Evolutionary conservation across 64 coral and sea anemone genomes (phyloP).

Genomic region (Montipora foliosa): DNA sequence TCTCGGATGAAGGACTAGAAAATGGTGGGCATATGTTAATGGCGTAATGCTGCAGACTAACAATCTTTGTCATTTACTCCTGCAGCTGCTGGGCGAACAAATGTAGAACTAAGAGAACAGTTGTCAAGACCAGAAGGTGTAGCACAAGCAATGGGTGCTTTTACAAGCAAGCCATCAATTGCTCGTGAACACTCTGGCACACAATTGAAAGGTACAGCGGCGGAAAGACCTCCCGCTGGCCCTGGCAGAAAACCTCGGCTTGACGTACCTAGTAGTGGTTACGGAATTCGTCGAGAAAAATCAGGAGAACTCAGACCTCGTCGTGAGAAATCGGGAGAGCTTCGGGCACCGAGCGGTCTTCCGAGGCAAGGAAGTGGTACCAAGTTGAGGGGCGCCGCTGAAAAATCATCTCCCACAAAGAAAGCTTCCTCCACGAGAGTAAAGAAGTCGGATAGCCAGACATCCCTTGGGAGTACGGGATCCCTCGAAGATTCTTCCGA

Average conservation of each 20-base stretch:
- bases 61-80: neutral
- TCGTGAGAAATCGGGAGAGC: slow-evolving; percentile 59
- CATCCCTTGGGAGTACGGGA: slow-evolving; percentile 82
- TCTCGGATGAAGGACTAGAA: no score
- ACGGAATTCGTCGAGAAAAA: slow-evolving; percentile 86
- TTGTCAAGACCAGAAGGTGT: slow-evolving; percentile 29
- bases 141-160: slow-evolving; percentile 58
- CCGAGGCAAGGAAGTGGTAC: slow-evolving; percentile 69
- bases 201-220: neutral
- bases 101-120: slow-evolving; percentile 75
- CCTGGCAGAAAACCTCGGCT: slow-evolving; percentile 63
- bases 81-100: slow-evolving; percentile 77
- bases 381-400: slow-evolving; percentile 63
- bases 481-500: slow-evolving; percentile 55
- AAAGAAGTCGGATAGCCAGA: slow-evolving; percentile 74
- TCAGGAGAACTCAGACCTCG: slow-evolving; percentile 74
- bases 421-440: slow-evolving; percentile 29
- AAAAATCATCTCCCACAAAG: slow-evolving; percentile 38
- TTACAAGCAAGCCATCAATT: slow-evolving; percentile 51
- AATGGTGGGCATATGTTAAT: no score
- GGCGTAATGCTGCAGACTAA: no score
- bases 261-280: slow-evolving; percentile 77
- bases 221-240: slow-evolving; percentile 42
- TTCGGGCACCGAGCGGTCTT: slow-evolving; percentile 46
- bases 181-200: slow-evolving; percentile 42